These are phyloP conservation scores for Piscicola geometra DNA, from an alignment of 2,888 invertebrate genomes.

Conservation along the genomic window DNA sequence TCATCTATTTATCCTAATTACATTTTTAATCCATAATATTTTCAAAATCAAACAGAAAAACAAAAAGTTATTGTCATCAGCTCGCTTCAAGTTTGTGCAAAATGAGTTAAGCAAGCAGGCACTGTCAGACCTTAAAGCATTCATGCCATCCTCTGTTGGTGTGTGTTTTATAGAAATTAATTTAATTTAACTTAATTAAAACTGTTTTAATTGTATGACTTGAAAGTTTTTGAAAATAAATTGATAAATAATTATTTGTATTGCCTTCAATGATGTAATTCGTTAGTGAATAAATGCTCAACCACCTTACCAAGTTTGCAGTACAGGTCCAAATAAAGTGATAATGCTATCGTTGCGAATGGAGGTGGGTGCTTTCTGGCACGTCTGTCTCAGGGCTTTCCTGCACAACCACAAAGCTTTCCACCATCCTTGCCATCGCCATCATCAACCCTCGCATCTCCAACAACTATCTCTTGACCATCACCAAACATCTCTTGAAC, in stretches of 20 bases:
- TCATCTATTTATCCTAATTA: too few relatives aligned
- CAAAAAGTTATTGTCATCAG: neutral
- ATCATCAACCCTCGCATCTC: too few relatives aligned
- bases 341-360: constrained; percentile 1
- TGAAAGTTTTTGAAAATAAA: too few relatives aligned
- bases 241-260: neutral
- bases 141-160: neutral
- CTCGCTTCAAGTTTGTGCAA: neutral
- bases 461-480: too few relatives aligned
- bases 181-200: too few relatives aligned
- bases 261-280: neutral
- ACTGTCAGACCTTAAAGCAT: neutral
- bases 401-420: neutral
- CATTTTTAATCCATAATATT: too few relatives aligned
- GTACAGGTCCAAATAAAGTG: neutral
- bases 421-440: neutral
- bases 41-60: too few relatives aligned
- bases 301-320: neutral
- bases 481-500: neutral
- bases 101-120: neutral
- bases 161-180: too few relatives aligned
- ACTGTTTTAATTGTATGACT: too few relatives aligned
- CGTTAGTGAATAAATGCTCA: neutral
- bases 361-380: constrained; percentile 7
- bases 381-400: neutral